Evolutionary conservation across 2,797 vertebrate genomes (phyloP).

Genomic region (Pygocentrus nattereri): DNA sequence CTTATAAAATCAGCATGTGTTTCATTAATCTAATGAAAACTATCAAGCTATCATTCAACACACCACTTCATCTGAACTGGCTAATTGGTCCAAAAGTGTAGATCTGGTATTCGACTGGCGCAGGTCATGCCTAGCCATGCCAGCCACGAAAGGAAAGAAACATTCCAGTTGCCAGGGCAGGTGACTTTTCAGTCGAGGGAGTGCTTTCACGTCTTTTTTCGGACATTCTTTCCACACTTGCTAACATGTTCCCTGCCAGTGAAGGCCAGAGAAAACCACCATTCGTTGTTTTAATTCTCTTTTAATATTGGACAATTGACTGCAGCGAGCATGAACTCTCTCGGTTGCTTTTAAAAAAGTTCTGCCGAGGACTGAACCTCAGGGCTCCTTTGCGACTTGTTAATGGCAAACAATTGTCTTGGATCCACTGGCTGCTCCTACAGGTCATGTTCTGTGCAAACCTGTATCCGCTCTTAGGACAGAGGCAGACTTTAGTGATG

Average conservation of each 20-base stretch:
- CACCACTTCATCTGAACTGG: not conserved
- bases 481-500: conserved; percentile 30
- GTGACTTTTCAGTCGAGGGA: not conserved
- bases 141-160: not conserved
- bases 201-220: not conserved
- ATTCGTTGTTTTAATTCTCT: not conserved
- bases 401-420: conserved; percentile 53
- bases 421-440: not conserved
- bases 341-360: not conserved
- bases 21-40: not conserved
- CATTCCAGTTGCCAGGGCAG: not conserved
- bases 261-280: not conserved
- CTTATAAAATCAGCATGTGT: not conserved
- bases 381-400: conserved; percentile 41
- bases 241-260: not conserved
- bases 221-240: not conserved
- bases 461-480: conserved; percentile 31
- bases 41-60: not conserved
- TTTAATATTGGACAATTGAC: not conserved
- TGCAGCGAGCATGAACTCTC: not conserved
- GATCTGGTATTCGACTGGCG: not conserved
- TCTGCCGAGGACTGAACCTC: conserved; percentile 6
- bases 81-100: not conserved
- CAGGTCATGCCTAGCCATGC: not conserved
- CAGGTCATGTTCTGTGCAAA: conserved; percentile 31